Percentiles rank a stretch among this genome's conserved stretches.
Conservation (phyloP, 2,797 vertebrate genomes). For the Cynopterus sphinx region DNA sequence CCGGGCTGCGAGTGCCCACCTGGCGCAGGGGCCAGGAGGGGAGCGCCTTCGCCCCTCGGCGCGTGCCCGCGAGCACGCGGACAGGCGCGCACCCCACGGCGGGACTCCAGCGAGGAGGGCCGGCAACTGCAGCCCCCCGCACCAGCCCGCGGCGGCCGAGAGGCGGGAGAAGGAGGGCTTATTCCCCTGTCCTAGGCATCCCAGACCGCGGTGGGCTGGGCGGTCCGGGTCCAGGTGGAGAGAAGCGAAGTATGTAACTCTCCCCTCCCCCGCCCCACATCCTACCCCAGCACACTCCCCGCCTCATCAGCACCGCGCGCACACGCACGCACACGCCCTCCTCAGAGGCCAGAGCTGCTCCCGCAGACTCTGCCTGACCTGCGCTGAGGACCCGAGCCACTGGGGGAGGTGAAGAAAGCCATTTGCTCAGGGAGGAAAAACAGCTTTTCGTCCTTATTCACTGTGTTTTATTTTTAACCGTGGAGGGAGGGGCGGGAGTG, state of each 20-base stretch:
- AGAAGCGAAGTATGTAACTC: neutral
- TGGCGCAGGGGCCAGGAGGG: conserved; percentile 33
- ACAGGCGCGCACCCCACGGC: conserved; percentile 42
- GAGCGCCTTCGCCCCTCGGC: neutral
- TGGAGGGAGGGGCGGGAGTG: neutral
- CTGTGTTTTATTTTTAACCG: conserved; percentile 66
- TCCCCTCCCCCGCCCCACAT: fast-evolving
- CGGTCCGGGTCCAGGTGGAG: neutral
- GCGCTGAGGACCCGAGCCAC: conserved; percentile 5
- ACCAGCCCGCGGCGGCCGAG: neutral
- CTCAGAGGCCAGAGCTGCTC: neutral
- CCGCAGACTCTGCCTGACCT: conserved; percentile 46
- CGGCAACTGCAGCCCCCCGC: conserved; percentile 23
- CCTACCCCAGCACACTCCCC: neutral
- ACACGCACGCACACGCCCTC: neutral
- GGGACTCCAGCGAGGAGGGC: neutral
- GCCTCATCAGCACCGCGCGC: neutral
- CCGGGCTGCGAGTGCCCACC: neutral
- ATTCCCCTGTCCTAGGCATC: neutral
- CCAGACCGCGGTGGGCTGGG: neutral
- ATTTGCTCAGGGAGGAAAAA: neutral
- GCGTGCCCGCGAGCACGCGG: neutral
- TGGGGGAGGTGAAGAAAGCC: conserved; percentile 19
- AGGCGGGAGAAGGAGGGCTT: neutral
- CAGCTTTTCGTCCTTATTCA: conserved; percentile 52